Conservation (phyloP, 2,888 invertebrate genomes). For the Allophyes oxyacanthae region DNA sequence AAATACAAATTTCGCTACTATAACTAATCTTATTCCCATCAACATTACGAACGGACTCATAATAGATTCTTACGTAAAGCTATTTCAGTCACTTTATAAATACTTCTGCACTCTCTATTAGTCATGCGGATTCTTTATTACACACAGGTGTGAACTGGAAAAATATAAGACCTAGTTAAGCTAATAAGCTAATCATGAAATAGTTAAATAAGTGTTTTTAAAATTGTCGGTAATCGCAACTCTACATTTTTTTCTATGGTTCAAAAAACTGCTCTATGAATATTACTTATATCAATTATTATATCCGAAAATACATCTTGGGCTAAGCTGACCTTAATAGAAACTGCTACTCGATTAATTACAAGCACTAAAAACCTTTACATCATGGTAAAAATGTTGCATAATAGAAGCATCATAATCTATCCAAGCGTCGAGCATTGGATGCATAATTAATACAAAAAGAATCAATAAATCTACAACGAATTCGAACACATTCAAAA, state of each 20-base stretch:
- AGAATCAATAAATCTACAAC: not conserved
- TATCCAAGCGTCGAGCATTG: no score
- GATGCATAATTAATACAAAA: no score
- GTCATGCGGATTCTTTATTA: slow-evolving; percentile 15
- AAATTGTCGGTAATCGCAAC: not conserved
- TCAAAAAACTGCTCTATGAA: not conserved
- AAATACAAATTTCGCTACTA: not conserved
- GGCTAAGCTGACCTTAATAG: no score
- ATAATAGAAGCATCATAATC: no score
- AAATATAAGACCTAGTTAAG: no score
- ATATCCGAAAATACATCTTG: no score
- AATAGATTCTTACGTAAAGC: slow-evolving; percentile 38
- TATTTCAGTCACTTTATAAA: slow-evolving; percentile 42
- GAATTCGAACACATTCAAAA: slow-evolving; percentile 39
- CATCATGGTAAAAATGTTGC: no score
- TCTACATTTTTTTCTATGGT: not conserved
- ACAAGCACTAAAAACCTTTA: no score
- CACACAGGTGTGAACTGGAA: not conserved
- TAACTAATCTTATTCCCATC: slow-evolving; percentile 24
- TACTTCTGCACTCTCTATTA: slow-evolving; percentile 26
- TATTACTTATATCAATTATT: no score
- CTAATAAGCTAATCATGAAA: no score
- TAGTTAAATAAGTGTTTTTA: no score
- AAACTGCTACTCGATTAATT: no score
- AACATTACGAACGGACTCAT: slow-evolving; percentile 29